phyloP scores from a whole-genome alignment of 2,888 invertebrate species.

The Arge pagana region DNA sequence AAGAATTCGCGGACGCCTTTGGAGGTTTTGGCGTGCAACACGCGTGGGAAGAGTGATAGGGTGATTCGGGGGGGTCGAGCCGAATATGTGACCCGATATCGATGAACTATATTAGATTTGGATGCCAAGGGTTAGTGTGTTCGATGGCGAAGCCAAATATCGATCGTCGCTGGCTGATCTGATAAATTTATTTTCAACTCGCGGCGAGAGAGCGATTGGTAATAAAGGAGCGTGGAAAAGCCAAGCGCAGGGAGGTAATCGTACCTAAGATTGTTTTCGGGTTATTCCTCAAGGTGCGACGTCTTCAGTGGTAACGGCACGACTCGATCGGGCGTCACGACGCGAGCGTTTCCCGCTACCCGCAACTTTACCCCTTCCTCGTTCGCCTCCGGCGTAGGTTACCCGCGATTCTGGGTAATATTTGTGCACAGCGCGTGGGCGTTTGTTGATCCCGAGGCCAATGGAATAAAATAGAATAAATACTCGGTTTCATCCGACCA shows the following conservation, averaged over 20 bases:
- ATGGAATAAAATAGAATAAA: too few species aligned
- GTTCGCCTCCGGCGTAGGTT: conserved; percentile 15
- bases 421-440: conserved; percentile 32
- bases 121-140: conserved; percentile 25
- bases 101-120: conserved; percentile 24
- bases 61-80: too few species aligned
- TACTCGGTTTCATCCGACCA: too few species aligned
- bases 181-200: conserved; percentile 25
- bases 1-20: too few species aligned
- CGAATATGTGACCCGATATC: too few species aligned
- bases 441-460: conserved; percentile 14
- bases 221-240: conserved; percentile 10
- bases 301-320: conserved; percentile 53
- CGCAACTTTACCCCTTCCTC: conserved; percentile 34
- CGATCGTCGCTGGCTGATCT: conserved; percentile 23
- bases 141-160: conserved; percentile 22
- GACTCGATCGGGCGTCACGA: conserved; percentile 50
- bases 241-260: conserved; percentile 4
- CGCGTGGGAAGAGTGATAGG: too few species aligned
- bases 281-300: conserved; percentile 50
- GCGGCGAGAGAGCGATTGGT: conserved; percentile 10
- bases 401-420: conserved; percentile 34
- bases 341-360: conserved; percentile 45
- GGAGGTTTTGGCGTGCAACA: too few species aligned
- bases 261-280: conserved; percentile 33